Base-by-base conservation (phyloP, 2,797 vertebrate species). In the Sebastes jordani region DNA sequence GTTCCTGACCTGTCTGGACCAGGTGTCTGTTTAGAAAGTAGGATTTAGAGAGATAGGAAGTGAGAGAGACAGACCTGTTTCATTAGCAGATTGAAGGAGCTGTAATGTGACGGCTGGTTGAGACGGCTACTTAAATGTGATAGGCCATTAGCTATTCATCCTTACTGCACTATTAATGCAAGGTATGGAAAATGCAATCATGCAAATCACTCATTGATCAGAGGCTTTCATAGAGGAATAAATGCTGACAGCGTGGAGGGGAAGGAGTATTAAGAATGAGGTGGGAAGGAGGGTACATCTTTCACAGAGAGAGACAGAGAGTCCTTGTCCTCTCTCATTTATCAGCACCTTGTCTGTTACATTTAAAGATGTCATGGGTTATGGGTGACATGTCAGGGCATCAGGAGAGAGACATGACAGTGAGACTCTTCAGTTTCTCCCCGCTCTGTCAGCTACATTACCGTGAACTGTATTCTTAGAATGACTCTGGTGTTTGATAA, bases 131-230 rank as follows among this genome's bases (percentile, higher is more conserved):
- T 95, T 93, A 92, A 94, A 93, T 87, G 88, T 91, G 92, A 94
- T 89, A 91, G 91, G 81, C 88, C 86, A 93, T 94, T 92, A 94
- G 90, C 91, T 86, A 90, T 92, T 94, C 92, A 91, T 90, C 83
- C 86, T 81, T 32, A 34, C 86, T 89, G 85, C 89, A 80, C 88
- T 88, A 87, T 93, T 92, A 92, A 93, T 91, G 91, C 91, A 89
- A 91, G 89, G 88, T 91, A 93, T 91, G 88, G 91, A 93, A 93
- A 93, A 94, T 79, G 92, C 93, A 94, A 92, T 93, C 92, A 93
- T 94, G 93, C 91, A 95, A 92, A 94, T 93, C 89, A 89, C 81
- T 84, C 90, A 92, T 92, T 89, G 88, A 94, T 93, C 92, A 93
- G 61, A 89, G 77, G 73, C 72, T 89, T 93, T 93, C 92, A 93